Evolutionary conservation across 2,797 vertebrate genomes (phyloP).

Genomic region (Phoxinus dragarum): DNA sequence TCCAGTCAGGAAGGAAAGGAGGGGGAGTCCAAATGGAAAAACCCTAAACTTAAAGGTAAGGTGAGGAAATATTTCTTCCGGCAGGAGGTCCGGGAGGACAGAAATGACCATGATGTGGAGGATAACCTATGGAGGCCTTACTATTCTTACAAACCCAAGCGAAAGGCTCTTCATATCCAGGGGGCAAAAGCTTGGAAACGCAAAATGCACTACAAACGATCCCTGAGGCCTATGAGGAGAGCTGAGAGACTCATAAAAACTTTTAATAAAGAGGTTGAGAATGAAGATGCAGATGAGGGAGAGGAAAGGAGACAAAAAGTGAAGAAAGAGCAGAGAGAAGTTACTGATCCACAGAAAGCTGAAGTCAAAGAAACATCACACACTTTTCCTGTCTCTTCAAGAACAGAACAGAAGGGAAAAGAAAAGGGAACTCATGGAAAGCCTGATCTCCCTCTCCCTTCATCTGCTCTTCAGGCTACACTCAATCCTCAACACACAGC

Average conservation of each 20-base stretch:
- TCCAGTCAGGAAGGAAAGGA: slow-evolving; percentile 67
- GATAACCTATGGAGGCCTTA: slow-evolving; percentile 93
- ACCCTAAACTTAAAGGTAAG: slow-evolving; percentile 69
- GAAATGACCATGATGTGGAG: slow-evolving; percentile 83
- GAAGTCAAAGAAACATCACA: slow-evolving; percentile 58
- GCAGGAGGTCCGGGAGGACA: slow-evolving; percentile 81
- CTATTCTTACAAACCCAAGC: slow-evolving; percentile 92
- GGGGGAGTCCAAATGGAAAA: slow-evolving; percentile 67
- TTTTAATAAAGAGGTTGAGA: slow-evolving; percentile 70
- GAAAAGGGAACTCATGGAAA: slow-evolving; percentile 66
- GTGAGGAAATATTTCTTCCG: slow-evolving; percentile 83
- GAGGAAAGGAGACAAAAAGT: slow-evolving; percentile 54
- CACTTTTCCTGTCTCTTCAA: slow-evolving; percentile 55
- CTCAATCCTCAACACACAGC: slow-evolving; percentile 72
- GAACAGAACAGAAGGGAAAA: slow-evolving; percentile 69
- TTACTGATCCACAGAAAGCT: slow-evolving; percentile 27
- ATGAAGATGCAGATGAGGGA: slow-evolving; percentile 69
- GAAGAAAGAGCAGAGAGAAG: slow-evolving; percentile 48
- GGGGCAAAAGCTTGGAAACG: slow-evolving; percentile 85
- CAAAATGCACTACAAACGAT: slow-evolving; percentile 82
- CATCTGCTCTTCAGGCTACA: slow-evolving; percentile 55
- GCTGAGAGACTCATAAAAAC: slow-evolving; percentile 75
- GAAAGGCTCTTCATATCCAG: slow-evolving; percentile 79
- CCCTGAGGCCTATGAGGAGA: slow-evolving; percentile 79
- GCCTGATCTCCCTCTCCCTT: slow-evolving; percentile 60